Percentiles rank a stretch among this genome's conserved stretches.
phyloP scores from a whole-genome alignment of 1,140 invertebrate species.

The Drosophila kurseongensis region DNA sequence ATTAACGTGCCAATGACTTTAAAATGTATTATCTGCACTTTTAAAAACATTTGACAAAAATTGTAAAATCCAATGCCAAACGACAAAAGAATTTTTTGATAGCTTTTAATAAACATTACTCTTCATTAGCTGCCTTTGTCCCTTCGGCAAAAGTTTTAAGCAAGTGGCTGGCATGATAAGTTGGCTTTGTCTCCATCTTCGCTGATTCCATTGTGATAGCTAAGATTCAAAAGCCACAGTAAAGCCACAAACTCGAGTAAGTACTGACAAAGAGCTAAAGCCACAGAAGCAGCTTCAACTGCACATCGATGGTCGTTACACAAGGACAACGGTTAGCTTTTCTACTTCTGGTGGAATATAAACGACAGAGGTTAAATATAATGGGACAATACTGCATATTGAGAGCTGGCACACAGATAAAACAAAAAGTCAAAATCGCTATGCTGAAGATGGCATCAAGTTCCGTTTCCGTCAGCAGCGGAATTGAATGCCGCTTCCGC shows the following conservation, averaged over 20 bases:
- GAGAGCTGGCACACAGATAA: slow-evolving; percentile 15
- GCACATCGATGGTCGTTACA: slow-evolving; percentile 21
- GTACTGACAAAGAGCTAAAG: slow-evolving; percentile 32
- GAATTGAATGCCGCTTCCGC: slow-evolving; percentile 25
- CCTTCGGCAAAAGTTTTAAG: slow-evolving; percentile 16
- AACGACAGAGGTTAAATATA: slow-evolving; percentile 17
- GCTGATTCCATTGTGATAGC: slow-evolving; percentile 24
- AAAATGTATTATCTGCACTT: too few relatives aligned
- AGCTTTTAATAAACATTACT: slow-evolving; percentile 11
- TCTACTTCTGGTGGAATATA: not conserved
- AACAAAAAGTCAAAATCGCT: slow-evolving; percentile 26
- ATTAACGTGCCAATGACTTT: too few relatives aligned
- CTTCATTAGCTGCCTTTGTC: slow-evolving; percentile 5
- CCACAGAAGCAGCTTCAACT: slow-evolving; percentile 16
- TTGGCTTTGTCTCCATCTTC: slow-evolving; percentile 7
- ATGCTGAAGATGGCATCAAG: slow-evolving; percentile 14
- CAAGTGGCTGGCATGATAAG: not conserved
- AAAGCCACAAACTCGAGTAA: slow-evolving; percentile 27
- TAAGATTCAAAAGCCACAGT: slow-evolving; percentile 11
- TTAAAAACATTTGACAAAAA: too few relatives aligned
- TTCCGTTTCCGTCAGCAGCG: slow-evolving; percentile 22
- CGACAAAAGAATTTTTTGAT: not conserved
- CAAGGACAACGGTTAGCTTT: slow-evolving; percentile 14
- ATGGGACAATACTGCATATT: slow-evolving; percentile 27
- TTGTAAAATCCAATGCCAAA: not conserved